A percentile compares a stretch with the other conserved stretches of the same genome.
Conservation (phyloP, 2,888 invertebrate genomes). For the Dicyrtomina minuta region DNA sequence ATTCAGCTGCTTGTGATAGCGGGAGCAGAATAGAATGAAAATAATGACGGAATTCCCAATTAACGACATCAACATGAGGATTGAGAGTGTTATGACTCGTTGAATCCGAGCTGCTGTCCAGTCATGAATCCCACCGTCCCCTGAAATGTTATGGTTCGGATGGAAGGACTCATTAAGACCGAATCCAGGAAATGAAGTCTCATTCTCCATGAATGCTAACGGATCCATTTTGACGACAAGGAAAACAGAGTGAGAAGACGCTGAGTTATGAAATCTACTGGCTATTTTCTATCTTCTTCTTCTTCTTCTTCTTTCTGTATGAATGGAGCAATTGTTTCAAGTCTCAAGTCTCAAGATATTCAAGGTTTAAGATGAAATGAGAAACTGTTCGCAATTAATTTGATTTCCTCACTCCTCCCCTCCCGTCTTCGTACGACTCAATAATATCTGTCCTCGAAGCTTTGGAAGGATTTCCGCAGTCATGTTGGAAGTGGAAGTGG, state of each 20-base stretch:
- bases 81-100: constrained; percentile 56
- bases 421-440: too few relatives aligned
- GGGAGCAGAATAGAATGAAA: constrained; percentile 56
- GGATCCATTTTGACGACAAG: constrained; percentile 2
- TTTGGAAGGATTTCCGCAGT: too few relatives aligned
- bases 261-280: too few relatives aligned
- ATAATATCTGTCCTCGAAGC: too few relatives aligned
- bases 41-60: constrained; percentile 57
- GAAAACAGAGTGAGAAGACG: too few relatives aligned
- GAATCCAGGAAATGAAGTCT: neutral
- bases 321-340: neutral
- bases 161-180: neutral
- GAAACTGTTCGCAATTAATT: too few relatives aligned
- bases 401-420: too few relatives aligned
- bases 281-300: neutral
- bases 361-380: too few relatives aligned
- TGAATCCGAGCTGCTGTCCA: constrained; percentile 56
- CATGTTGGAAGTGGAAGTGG: too few relatives aligned
- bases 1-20: constrained; percentile 55
- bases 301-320: neutral
- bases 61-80: constrained; percentile 57
- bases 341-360: too few relatives aligned
- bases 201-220: neutral
- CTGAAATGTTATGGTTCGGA: neutral
- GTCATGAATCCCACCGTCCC: neutral